Evolutionary conservation across 2,113 vertebrate genomes (phyloP), one percentile per base, ranked within the genome.

Genomic region (Corythoichthys intestinalis): DNA sequence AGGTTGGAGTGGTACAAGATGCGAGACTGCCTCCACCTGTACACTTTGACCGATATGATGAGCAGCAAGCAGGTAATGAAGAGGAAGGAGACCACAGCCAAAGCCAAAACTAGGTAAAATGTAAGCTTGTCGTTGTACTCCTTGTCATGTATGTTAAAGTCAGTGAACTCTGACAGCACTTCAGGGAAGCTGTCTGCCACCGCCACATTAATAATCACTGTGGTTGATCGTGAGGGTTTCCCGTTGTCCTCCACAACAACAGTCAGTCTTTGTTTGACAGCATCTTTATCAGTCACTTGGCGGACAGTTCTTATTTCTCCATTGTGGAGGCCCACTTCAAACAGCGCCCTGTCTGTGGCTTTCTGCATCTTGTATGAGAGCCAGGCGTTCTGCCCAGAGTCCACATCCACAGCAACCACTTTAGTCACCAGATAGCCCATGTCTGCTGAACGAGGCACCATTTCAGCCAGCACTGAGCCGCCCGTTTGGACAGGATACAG

Each of bases 191-290:
- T 39, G 58, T 41, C 37, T 5, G 62, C 62, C 62, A 65, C 62
- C 46, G 44, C 62, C 62, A 65, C 60, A 28, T 49, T 65, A 12
- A 65, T 44, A 48, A 65, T 48, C 20, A 65, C 62, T 44, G 62
- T 65, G 48, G 62, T 44, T 35, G 62, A 65, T 35, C 62, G 62
- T n/a, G 62, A 65, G 62, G 62, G 62, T 20, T 65, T 44, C 13
- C 62, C 62, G 62, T 65, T 65, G 62, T 65, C 62, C 62, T 65
- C 62, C 62, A 76, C 82, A 81, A 81, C 82, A 60, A 85, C 83
- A 74, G 83, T 81, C 70, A 85, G 77, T 14, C 88, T 73, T 75
- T 87, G 62, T 34, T 65, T 65, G 44, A 65, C 84, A 49, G 78
- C 78, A 14, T 87, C 62, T 49, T 65, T 65, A 65, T 65, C 62